Evolutionary conservation across 1,140 invertebrate species (phyloP).

Genomic region (Phymorhynchus buccinoides): DNA sequence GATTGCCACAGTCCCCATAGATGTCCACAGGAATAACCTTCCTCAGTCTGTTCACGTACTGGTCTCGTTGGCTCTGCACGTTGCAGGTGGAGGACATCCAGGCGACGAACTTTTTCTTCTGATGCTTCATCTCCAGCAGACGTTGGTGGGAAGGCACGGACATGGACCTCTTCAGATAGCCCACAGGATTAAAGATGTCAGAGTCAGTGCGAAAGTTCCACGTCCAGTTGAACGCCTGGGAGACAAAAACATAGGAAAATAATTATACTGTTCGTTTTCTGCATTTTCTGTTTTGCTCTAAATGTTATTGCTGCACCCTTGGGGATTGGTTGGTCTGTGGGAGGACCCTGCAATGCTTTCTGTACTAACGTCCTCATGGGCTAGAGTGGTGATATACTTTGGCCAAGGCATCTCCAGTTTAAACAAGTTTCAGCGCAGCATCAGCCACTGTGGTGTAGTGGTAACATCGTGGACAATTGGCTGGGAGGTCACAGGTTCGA

Average conservation of each 20-base stretch:
- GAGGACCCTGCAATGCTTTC: too few species aligned
- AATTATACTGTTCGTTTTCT: too few species aligned
- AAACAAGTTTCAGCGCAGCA: too few species aligned
- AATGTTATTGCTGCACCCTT: too few species aligned
- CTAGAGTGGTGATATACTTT: too few species aligned
- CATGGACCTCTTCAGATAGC: not conserved
- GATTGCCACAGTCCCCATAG: slow-evolving; percentile 78
- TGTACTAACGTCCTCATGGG: too few species aligned
- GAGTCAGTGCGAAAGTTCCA: slow-evolving; percentile 12
- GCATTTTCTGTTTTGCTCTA: too few species aligned
- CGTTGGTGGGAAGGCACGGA: not conserved
- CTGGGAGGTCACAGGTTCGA: too few species aligned
- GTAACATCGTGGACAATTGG: too few species aligned
- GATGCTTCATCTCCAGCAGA: not conserved
- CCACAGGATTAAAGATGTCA: slow-evolving; percentile 11
- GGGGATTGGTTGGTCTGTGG: too few species aligned
- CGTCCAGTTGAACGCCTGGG: slow-evolving; percentile 5
- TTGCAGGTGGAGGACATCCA: slow-evolving; percentile 22
- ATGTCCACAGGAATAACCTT: slow-evolving; percentile 78
- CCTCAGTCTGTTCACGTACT: slow-evolving; percentile 63
- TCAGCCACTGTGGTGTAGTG: too few species aligned
- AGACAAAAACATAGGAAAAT: not conserved
- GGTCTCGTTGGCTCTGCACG: slow-evolving; percentile 13
- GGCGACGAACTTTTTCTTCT: not conserved
- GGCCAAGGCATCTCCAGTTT: too few species aligned